phyloP scores from a whole-genome alignment of 2,797 vertebrate species.

The Sebastes umbrosus region DNA sequence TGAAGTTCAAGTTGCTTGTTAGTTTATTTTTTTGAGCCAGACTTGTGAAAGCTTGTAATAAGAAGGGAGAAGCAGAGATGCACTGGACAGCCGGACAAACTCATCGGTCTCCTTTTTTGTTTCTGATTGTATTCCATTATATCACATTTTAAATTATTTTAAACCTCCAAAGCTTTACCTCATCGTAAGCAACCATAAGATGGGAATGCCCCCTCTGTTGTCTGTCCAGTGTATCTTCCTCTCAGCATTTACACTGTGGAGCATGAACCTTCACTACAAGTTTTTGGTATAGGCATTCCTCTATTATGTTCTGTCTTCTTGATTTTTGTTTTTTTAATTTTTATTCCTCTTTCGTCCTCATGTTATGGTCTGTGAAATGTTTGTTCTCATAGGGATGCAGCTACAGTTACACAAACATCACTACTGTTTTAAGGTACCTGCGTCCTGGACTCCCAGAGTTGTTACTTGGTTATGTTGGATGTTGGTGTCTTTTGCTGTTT shows the following conservation, averaged over 20 bases:
- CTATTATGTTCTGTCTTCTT: conserved; percentile 69
- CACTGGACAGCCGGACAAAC: conserved; percentile 74
- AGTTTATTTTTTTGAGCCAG: conserved; percentile 66
- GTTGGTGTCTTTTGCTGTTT: conserved; percentile 60
- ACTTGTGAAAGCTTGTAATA: conserved; percentile 79
- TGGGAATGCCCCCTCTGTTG: conserved; percentile 36
- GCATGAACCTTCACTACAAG: conserved; percentile 75
- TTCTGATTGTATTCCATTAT: conserved; percentile 64
- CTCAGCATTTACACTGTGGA: conserved; percentile 69
- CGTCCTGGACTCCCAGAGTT: conserved; percentile 77
- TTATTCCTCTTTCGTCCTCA: conserved; percentile 71
- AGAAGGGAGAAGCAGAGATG: conserved; percentile 77
- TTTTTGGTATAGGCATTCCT: conserved; percentile 84
- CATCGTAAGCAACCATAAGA: conserved; percentile 39
- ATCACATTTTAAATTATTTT: conserved; percentile 63
- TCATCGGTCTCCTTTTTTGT: conserved; percentile 44
- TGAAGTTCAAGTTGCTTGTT: conserved; percentile 82
- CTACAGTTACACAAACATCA: conserved; percentile 74
- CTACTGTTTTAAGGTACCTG: conserved; percentile 77
- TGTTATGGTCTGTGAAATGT: conserved; percentile 76
- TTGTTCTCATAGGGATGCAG: conserved; percentile 72
- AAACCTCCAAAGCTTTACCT: conserved; percentile 70
- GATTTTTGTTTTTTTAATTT: conserved; percentile 52
- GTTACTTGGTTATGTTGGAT: conserved; percentile 67
- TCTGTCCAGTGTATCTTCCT: conserved; percentile 78